A percentile compares a stretch with the other conserved stretches of the same genome.
phyloP scores from a whole-genome alignment of 2,797 vertebrate genomes.

The Channa striata region DNA sequence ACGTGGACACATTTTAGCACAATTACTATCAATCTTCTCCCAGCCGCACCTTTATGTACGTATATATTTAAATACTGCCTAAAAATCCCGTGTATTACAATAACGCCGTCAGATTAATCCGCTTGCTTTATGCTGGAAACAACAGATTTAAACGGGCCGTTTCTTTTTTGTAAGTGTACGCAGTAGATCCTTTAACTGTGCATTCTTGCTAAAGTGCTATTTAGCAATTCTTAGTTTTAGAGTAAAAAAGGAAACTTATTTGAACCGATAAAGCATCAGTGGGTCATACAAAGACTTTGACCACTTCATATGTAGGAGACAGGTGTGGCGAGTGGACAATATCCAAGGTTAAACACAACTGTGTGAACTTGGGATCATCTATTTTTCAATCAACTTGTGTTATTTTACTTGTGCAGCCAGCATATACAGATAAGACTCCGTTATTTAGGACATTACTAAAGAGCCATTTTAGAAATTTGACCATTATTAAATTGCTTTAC shows the following conservation, averaged over 20 bases:
- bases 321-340: no score
- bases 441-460: background rate
- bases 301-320: background rate
- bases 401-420: background rate
- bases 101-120: background rate
- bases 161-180: background rate
- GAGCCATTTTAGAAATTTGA: background rate
- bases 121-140: background rate
- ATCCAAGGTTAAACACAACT: background rate
- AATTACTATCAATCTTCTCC: no score
- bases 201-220: background rate
- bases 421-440: background rate
- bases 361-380: background rate
- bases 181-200: background rate
- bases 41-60: background rate
- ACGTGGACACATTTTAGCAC: conserved; percentile 69
- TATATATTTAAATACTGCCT: background rate
- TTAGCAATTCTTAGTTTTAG: conserved; percentile 4
- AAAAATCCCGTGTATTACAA: background rate
- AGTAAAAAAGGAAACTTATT: background rate
- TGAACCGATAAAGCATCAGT: background rate
- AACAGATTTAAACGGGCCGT: background rate
- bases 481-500: no score
- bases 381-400: background rate
- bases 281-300: background rate